Conservation (phyloP, 2,113 vertebrate genomes). For the Phrynosoma platyrhinos region DNA sequence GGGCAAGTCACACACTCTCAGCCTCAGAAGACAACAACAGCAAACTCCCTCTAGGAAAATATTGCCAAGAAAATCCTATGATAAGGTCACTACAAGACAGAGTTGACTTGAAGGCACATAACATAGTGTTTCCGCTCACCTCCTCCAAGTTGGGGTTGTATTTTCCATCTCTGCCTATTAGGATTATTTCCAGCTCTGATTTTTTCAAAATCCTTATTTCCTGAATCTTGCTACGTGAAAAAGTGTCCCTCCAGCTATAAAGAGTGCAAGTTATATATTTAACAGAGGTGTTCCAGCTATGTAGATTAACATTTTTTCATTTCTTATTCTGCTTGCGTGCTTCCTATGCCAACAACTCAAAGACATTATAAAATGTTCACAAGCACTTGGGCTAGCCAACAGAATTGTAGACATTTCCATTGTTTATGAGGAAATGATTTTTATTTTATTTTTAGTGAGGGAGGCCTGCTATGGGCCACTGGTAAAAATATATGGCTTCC, state of each 20-base stretch:
- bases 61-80: too few species aligned
- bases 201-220: not conserved
- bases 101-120: too few species aligned
- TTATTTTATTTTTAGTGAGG: not conserved
- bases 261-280: not conserved
- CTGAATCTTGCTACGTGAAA: not conserved
- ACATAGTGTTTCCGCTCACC: too few species aligned
- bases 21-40: too few species aligned
- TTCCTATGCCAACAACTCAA: not conserved
- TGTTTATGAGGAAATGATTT: not conserved
- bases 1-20: too few species aligned
- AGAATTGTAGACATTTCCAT: not conserved
- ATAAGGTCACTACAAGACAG: too few species aligned
- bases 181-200: not conserved
- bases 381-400: not conserved
- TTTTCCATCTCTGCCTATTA: not conserved
- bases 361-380: not conserved
- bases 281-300: not conserved
- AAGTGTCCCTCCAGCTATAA: too few species aligned
- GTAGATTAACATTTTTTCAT: too few species aligned
- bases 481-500: not conserved
- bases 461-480: not conserved
- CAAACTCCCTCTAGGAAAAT: too few species aligned
- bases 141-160: not conserved
- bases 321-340: not conserved